Evolutionary conservation across 2,888 invertebrate genomes (phyloP).

Genomic region (Rutpela maculata): DNA sequence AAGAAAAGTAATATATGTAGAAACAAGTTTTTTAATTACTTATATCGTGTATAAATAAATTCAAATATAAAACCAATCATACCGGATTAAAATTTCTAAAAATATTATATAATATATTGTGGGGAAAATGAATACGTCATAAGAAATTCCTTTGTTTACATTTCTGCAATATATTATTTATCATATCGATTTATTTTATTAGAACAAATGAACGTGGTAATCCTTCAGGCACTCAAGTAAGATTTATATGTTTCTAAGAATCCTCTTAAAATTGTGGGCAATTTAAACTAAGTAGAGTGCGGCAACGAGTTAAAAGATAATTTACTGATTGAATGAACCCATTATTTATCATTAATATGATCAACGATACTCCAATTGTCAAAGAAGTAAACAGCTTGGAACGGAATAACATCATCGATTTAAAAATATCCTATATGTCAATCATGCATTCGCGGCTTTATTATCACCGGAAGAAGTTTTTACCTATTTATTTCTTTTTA

Average conservation of each 20-base stretch:
- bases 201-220: neutral
- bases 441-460: neutral
- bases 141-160: neutral
- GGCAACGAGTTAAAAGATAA: neutral
- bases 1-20: no score
- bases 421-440: neutral
- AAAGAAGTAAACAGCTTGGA: neutral
- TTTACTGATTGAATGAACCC: neutral
- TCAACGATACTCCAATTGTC: neutral
- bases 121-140: neutral
- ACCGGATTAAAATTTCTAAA: no score
- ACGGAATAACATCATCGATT: slow-evolving; percentile 2
- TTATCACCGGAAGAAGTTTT: neutral
- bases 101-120: neutral
- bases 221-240: neutral
- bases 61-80: no score
- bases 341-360: slow-evolving; percentile 7
- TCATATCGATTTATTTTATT: neutral
- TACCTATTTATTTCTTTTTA: neutral
- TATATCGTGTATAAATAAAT: no score
- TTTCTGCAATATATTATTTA: no score
- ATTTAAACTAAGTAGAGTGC: neutral
- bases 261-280: neutral
- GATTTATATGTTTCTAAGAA: neutral
- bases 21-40: no score